A percentile compares a stretch with the other conserved stretches of the same genome.
Evolutionary conservation across 2,113 vertebrate genomes (phyloP).

Genomic region (Callorhinus ursinus): DNA sequence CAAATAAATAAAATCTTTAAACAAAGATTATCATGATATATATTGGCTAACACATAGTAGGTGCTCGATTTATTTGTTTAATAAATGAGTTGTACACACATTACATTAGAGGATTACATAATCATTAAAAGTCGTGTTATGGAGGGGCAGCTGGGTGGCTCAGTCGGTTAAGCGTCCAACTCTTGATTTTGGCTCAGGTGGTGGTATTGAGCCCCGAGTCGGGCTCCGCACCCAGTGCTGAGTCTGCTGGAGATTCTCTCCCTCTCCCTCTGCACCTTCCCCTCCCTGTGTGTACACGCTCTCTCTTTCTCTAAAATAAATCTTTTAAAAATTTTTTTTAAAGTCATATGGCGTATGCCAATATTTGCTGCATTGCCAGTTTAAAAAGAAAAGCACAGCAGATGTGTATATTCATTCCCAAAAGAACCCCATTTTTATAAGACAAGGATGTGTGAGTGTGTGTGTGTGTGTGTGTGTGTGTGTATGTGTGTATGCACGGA

Average conservation of each 20-base stretch:
- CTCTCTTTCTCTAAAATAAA: not conserved
- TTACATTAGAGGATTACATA: not conserved
- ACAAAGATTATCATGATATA: not conserved
- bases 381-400: not conserved
- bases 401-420: not conserved
- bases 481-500: not conserved
- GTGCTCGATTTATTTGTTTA: not conserved
- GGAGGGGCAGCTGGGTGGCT: not conserved
- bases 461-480: not conserved
- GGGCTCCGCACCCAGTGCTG: not conserved
- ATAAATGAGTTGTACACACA: not conserved
- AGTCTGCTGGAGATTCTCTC: too few species aligned
- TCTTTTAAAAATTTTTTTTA: not conserved
- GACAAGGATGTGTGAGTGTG: not conserved
- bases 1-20: too few species aligned
- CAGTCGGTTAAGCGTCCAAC: not conserved
- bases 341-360: not conserved
- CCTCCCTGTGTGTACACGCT: not conserved
- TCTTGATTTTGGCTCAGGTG: not conserved
- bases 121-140: not conserved
- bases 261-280: not conserved
- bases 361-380: not conserved
- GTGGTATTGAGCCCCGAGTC: not conserved
- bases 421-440: not conserved
- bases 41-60: not conserved